Conservation (phyloP, 2,113 vertebrate species). For the Tupaia chinensis region DNA sequence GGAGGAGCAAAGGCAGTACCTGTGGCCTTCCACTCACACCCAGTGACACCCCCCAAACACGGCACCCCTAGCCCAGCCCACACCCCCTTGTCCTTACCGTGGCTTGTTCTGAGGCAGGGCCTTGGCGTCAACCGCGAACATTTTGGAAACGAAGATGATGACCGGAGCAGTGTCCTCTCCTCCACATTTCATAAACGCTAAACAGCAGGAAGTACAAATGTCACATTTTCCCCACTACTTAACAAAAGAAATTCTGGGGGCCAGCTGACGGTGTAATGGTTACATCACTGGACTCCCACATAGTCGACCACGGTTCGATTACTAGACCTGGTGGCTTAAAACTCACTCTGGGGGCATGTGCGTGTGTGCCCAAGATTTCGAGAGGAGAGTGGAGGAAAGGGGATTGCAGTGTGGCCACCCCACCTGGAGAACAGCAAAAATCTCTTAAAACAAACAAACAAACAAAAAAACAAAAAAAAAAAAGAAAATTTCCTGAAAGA, state of each 20-base stretch:
- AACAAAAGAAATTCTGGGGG: not conserved
- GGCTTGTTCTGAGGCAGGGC: slow-evolving; percentile 94
- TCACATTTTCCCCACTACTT: not conserved
- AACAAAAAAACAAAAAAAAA: no score
- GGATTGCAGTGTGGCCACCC: no score
- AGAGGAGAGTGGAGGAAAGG: no score
- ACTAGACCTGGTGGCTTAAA: no score
- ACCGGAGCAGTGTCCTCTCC: slow-evolving; percentile 90
- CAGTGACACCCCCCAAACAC: not conserved
- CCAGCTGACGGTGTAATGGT: no score
- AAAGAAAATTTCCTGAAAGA: not conserved
- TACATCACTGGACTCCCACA: no score
- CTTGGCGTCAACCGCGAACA: slow-evolving; percentile 95
- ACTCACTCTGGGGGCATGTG: no score
- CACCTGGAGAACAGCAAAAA: no score
- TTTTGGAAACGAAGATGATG: slow-evolving; percentile 98
- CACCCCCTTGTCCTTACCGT: slow-evolving; percentile 87
- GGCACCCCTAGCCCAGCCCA: not conserved
- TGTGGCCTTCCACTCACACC: not conserved
- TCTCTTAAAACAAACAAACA: no score
- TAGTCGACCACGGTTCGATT: no score
- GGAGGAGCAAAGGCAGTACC: not conserved
- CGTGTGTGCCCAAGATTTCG: no score
- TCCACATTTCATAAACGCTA: slow-evolving; percentile 96
- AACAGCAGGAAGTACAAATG: slow-evolving; percentile 67